A percentile compares a stretch with the other conserved stretches of the same genome.
phyloP scores from a whole-genome alignment of 1,140 invertebrate genomes.

The Cydia splendana region DNA sequence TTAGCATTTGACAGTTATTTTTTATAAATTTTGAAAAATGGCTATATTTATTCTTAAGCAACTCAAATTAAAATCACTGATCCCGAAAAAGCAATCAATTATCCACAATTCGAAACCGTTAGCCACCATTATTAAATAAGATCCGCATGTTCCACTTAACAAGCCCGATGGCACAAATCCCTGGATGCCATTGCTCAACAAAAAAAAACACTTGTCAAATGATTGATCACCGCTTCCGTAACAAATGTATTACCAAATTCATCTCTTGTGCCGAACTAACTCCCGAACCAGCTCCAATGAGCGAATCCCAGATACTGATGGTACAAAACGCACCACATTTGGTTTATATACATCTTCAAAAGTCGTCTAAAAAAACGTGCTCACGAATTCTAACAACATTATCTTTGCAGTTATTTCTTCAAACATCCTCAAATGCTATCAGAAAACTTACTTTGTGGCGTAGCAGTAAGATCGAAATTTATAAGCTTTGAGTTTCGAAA shows the following conservation, averaged over 20 bases:
- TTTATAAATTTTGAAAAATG: no score
- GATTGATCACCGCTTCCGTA: conserved; percentile 38
- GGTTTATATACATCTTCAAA: conserved; percentile 70
- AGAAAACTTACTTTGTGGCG: background rate
- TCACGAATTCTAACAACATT: conserved; percentile 45
- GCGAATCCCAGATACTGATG: conserved; percentile 58
- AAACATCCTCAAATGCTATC: background rate
- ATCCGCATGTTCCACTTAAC: conserved; percentile 26
- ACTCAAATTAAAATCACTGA: background rate
- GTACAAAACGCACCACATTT: conserved; percentile 48
- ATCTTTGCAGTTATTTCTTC: conserved; percentile 34
- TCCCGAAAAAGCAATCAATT: background rate
- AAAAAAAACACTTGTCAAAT: conserved; percentile 31
- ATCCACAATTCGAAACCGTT: background rate
- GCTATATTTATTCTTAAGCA: no score
- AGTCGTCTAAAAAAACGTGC: conserved; percentile 70
- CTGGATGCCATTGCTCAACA: conserved; percentile 11
- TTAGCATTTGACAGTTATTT: no score
- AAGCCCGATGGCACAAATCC: conserved; percentile 19
- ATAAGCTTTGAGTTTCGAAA: background rate
- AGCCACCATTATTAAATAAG: background rate
- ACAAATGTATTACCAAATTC: conserved; percentile 61
- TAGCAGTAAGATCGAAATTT: background rate
- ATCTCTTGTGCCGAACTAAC: conserved; percentile 42
- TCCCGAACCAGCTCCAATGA: conserved; percentile 48